Evolutionary conservation across 2,113 vertebrate genomes (phyloP).

Genomic region (Morphnarchus princeps): DNA sequence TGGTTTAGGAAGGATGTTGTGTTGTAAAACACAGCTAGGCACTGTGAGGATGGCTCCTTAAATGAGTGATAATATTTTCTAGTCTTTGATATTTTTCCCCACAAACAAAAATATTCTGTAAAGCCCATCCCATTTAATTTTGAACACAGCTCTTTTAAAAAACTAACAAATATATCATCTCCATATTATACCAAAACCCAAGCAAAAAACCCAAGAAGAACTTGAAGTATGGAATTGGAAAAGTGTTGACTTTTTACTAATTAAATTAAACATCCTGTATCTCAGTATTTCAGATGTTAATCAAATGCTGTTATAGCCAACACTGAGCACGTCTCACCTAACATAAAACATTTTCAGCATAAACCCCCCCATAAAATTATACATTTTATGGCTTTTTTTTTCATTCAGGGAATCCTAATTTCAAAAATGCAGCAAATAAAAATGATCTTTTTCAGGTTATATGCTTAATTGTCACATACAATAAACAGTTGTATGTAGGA

Average conservation of each 20-base stretch:
- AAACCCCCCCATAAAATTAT: rapidly evolving
- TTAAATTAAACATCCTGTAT: background rate
- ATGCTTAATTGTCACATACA: background rate
- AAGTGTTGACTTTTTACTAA: background rate
- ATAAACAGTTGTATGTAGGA: too few species aligned
- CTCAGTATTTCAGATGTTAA: background rate
- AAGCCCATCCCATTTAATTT: background rate
- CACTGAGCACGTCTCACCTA: background rate
- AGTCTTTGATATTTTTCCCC: background rate
- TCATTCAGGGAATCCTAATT: background rate
- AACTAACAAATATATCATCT: background rate
- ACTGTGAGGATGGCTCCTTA: background rate
- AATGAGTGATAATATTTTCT: background rate
- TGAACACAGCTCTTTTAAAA: background rate
- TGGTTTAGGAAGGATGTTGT: background rate
- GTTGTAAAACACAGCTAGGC: background rate
- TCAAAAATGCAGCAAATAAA: background rate
- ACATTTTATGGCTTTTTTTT: background rate
- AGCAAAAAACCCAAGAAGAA: background rate
- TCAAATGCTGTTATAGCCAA: background rate
- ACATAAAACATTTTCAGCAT: background rate
- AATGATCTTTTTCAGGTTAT: background rate
- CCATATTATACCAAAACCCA: background rate
- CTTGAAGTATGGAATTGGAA: background rate
- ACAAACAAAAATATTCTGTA: background rate